Conservation (phyloP, 1,140 invertebrate genomes). For the Trachymyrmex cornetzi region DNA sequence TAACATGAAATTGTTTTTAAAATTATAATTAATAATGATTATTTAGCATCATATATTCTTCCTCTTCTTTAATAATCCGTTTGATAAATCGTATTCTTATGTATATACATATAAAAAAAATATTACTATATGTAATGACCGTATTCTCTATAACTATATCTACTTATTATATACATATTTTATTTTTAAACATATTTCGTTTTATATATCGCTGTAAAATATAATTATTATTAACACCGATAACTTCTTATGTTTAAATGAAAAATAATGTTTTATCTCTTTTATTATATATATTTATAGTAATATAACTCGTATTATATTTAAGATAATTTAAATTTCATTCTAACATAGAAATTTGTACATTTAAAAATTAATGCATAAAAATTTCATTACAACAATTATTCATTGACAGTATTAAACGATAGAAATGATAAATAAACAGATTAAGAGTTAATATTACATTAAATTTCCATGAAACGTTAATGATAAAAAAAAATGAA, state of each 20-base stretch:
- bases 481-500: slow-evolving; percentile 1
- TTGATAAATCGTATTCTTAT: background rate
- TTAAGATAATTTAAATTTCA: slow-evolving; percentile 1
- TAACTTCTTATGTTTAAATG: background rate
- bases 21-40: slow-evolving; percentile 14
- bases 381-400: background rate
- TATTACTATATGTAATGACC: background rate
- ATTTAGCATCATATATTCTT: background rate
- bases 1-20: background rate
- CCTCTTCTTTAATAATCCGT: background rate
- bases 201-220: background rate
- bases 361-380: background rate
- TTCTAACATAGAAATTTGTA: background rate
- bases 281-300: background rate
- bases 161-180: background rate
- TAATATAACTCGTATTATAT: background rate
- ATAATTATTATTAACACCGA: background rate
- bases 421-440: background rate
- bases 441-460: background rate
- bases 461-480: background rate
- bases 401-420: background rate
- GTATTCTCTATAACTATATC: background rate
- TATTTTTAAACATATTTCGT: no score
- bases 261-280: background rate
- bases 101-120: background rate